Conservation (phyloP, 2,797 vertebrate genomes). For the Semotilus atromaculatus region DNA sequence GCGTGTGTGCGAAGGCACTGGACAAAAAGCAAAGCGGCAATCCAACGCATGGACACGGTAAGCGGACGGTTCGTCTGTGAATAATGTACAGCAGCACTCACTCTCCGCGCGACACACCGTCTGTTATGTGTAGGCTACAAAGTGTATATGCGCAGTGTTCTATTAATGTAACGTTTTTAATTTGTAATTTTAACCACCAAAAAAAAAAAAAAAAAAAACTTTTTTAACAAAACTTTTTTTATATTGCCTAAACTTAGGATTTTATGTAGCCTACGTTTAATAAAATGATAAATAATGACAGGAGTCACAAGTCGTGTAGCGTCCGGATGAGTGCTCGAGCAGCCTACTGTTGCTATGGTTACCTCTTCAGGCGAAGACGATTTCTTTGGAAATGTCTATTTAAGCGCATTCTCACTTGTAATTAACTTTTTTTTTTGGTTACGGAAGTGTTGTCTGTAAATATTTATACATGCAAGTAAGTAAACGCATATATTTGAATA, state of each 20-base stretch:
- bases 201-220: neutral
- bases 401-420: neutral
- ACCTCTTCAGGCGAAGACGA: neutral
- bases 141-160: neutral
- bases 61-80: conserved; percentile 6
- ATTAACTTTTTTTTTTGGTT: conserved; percentile 5
- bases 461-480: neutral
- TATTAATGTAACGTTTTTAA: neutral
- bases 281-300: neutral
- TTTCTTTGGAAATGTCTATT: neutral
- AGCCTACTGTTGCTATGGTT: conserved; percentile 31
- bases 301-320: neutral
- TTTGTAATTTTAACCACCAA: neutral
- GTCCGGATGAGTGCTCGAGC: neutral
- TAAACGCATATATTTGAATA: neutral
- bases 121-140: too few species aligned
- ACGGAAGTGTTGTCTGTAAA: neutral
- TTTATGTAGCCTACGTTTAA: neutral
- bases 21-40: conserved; percentile 64
- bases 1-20: conserved; percentile 81
- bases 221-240: conserved; percentile 2
- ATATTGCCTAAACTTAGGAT: neutral
- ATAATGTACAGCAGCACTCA: neutral
- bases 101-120: neutral
- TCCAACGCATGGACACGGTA: conserved; percentile 70